Evolutionary conservation across 2,888 invertebrate genomes (phyloP), one percentile per base, ranked within the genome.

Genomic region (Heliconius ethilla): DNA sequence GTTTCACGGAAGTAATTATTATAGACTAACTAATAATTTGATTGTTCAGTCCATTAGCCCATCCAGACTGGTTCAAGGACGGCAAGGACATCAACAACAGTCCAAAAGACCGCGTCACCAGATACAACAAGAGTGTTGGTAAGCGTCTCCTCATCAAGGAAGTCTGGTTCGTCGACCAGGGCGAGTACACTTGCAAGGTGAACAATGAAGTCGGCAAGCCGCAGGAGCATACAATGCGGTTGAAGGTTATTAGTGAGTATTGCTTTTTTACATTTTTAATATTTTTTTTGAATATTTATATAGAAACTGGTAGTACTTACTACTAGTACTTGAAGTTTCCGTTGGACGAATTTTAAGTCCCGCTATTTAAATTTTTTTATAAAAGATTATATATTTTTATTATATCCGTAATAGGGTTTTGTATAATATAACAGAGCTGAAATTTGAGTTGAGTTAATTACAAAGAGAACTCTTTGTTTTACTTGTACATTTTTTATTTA

Each of bases 51-150:
- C 92, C 93, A 1, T 83, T 91, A n/a, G 90, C 89, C 0, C 86
- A 86, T 77, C 91, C 91, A 0, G 88, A 88, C 82, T 93, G 92
- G 91, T 91, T 82, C 87, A 91, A 92, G 81, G 90, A 91, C 69
- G 90, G 88, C 0, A 86, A 87, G 62, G 82, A 88, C 78, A 85
- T 87, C 15, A 90, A 91, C 85, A 88, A 88, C 63, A 79, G 83
- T 6, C 85, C 87, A 1, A 81, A 82, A 3, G 88, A 89, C 80
- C 88, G 93, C 18, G 85, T 93, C 22, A 92, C 92, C 13, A 83
- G 89, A 6, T 84, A 92, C 87, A 93, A 92, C 87, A 87, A 89
- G 76, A 92, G 91, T 66, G 88, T 87, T 3, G 91, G 93, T 70
- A 91, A 90, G 78, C 83, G 93, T 2, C 89, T 93, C 45, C 84